Evolutionary conservation across 1,140 invertebrate genomes (phyloP).

Genomic region (Gonatopus flavifemur): DNA sequence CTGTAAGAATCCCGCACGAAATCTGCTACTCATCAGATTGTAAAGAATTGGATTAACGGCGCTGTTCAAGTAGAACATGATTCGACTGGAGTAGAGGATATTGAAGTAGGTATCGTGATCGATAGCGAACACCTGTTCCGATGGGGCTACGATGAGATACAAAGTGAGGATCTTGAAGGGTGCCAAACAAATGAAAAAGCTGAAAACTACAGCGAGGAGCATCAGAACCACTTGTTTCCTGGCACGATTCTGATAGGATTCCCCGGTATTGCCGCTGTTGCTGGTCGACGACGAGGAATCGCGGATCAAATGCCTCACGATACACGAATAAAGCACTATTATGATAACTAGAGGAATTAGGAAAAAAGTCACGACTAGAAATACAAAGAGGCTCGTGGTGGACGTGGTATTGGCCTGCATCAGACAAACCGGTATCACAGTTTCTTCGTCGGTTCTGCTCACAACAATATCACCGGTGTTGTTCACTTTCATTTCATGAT

Average conservation of each 20-base stretch:
- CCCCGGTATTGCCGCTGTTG: conserved; percentile 64
- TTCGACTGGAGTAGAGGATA: conserved; percentile 77
- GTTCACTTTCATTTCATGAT: conserved; percentile 40
- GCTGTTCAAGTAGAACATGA: conserved; percentile 86
- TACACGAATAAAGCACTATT: conserved; percentile 74
- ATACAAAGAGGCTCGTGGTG: conserved; percentile 73
- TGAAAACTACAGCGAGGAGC: conserved; percentile 79
- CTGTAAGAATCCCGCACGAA: conserved; percentile 72
- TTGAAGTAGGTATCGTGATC: conserved; percentile 76
- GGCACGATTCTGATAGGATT: conserved; percentile 64
- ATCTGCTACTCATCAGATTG: conserved; percentile 84
- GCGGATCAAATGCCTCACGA: conserved; percentile 72
- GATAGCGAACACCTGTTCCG: conserved; percentile 62
- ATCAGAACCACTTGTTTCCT: conserved; percentile 76
- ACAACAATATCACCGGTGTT: conserved; percentile 14
- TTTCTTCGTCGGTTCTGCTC: conserved; percentile 62
- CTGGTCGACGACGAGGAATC: conserved; percentile 64
- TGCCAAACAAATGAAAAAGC: conserved; percentile 84
- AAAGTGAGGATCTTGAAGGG: conserved; percentile 82
- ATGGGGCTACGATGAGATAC: conserved; percentile 72
- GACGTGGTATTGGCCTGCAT: conserved; percentile 68
- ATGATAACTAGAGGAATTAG: conserved; percentile 75
- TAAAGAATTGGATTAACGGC: conserved; percentile 83
- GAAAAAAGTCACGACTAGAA: conserved; percentile 73
- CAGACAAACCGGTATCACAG: conserved; percentile 64